Conservation (phyloP, 2,888 invertebrate species). For the Steinernema scapterisci region DNA sequence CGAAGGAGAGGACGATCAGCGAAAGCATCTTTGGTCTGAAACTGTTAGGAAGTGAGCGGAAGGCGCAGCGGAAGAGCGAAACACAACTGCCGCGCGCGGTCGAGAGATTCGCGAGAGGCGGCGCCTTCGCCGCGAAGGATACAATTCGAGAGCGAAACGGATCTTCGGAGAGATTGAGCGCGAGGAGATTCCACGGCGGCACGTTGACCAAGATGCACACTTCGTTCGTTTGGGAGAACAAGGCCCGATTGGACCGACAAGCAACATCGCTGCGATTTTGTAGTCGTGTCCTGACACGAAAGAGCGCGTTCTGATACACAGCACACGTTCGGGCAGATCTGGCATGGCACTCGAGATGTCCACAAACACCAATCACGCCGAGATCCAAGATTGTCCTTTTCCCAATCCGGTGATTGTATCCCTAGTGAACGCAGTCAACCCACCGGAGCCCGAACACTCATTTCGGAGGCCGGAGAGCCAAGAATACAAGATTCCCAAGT, state of each 20-base stretch:
- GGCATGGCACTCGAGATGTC: no score
- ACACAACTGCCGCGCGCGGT: neutral
- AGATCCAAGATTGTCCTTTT: no score
- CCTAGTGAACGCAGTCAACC: neutral
- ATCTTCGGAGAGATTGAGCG: neutral
- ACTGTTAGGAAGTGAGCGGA: neutral
- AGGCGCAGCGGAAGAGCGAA: neutral
- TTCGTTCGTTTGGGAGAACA: no score
- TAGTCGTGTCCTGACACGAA: neutral
- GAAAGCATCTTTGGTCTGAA: slow-evolving; percentile 5
- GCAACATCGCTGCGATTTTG: no score
- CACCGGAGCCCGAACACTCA: neutral
- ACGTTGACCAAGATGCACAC: no score
- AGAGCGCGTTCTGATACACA: neutral
- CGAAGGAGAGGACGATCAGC: neutral
- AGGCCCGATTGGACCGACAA: no score
- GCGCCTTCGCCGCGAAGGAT: neutral
- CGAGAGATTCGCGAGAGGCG: neutral
- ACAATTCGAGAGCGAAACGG: neutral
- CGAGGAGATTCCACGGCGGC: neutral
- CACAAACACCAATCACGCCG: no score
- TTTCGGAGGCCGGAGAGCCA: neutral
- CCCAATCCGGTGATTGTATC: no score
- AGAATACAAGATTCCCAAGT: neutral
- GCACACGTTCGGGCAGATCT: no score